phyloP scores from a whole-genome alignment of 2,113 vertebrate species.

The Cichladusa arquata region DNA sequence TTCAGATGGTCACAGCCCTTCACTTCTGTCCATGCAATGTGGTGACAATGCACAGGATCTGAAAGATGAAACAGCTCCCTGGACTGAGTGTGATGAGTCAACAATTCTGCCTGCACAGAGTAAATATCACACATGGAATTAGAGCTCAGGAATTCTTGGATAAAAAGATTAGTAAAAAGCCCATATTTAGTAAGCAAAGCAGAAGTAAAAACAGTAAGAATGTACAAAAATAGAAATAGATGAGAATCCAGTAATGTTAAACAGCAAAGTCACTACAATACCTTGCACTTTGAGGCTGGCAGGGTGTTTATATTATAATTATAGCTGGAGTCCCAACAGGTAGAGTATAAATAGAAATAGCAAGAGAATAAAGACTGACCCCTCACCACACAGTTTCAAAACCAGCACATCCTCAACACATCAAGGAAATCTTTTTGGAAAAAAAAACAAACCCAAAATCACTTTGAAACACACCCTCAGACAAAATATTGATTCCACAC shows the following conservation, averaged over 20 bases:
- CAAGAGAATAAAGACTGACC: not conserved
- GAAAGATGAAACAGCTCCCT: not conserved
- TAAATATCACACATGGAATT: not conserved
- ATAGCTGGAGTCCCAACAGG: not conserved
- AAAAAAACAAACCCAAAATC: not conserved
- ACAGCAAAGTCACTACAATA: not conserved
- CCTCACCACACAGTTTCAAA: not conserved
- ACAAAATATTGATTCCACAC: not conserved
- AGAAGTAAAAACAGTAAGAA: not conserved
- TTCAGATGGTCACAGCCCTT: not conserved
- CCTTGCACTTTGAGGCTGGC: not conserved
- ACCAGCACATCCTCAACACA: not conserved
- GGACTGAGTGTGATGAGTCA: not conserved
- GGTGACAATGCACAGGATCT: not conserved
- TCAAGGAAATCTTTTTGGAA: not conserved
- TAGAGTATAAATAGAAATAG: not conserved
- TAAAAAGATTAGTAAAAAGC: not conserved
- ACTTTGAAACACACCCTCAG: not conserved
- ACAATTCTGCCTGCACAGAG: not conserved
- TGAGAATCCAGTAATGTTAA: not conserved
- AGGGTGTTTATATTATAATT: not conserved
- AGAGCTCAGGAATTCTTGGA: not conserved
- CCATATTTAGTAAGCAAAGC: not conserved
- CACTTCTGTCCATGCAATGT: rapidly evolving
- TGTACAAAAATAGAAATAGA: not conserved